Evolutionary conservation across 2,113 vertebrate genomes (phyloP).

Genomic region (Perca fluviatilis): DNA sequence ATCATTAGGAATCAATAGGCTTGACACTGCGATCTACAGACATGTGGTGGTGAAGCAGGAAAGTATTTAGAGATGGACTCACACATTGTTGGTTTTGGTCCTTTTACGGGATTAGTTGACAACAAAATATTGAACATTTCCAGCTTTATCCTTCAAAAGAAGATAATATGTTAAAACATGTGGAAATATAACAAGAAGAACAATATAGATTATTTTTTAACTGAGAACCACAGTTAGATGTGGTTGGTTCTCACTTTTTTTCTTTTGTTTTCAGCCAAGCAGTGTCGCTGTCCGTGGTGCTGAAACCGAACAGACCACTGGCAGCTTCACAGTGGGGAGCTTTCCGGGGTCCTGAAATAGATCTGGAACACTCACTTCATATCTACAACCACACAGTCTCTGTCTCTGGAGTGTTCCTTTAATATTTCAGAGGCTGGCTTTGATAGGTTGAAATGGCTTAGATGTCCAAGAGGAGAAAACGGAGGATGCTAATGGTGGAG

Average conservation of each 20-base stretch:
- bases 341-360: slow-evolving; percentile 72
- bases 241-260: not conserved
- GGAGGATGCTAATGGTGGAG: slow-evolving; percentile 62
- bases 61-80: not conserved
- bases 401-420: slow-evolving; percentile 54
- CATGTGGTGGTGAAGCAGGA: too few species aligned
- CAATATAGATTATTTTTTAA: not conserved
- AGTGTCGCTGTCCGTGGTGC: slow-evolving; percentile 62
- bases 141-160: not conserved
- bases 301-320: slow-evolving; percentile 36
- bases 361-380: slow-evolving; percentile 39
- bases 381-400: slow-evolving; percentile 26
- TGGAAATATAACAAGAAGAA: not conserved
- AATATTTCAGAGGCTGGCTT: slow-evolving; percentile 72
- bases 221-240: not conserved
- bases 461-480: slow-evolving; percentile 55
- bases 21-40: not conserved
- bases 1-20: not conserved
- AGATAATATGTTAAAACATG: not conserved
- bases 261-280: slow-evolving; percentile 57
- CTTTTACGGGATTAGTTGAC: not conserved
- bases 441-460: slow-evolving; percentile 66
- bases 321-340: slow-evolving; percentile 25
- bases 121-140: not conserved
- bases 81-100: not conserved